Evolutionary conservation across 2,113 vertebrate species (phyloP), one percentile per base, ranked within the genome.

Genomic region (Zingel zingel): DNA sequence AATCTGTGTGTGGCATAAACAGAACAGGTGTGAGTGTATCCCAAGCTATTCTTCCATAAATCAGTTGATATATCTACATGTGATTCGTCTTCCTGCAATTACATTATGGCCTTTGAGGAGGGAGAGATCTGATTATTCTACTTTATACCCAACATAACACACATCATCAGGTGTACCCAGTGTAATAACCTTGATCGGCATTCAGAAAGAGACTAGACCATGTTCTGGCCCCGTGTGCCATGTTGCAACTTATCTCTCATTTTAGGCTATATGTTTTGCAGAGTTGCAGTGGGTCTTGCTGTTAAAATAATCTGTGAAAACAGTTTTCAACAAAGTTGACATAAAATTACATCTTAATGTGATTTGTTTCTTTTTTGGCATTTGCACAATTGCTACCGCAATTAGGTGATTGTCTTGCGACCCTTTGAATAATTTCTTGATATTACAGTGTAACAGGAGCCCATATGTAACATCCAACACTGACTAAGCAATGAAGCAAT

Each of bases 381-480:
- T 57, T 36, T 0, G 12, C 4, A n/a, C 10, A 10, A 6, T 1
- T 45, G 6, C 21, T 59, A 16, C 51, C n/a, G 12, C 16, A 63
- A 58, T 58, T n/a, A 39, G 36, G 27, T 18, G 15, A 50, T 5
- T 15, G 36, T 10, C 6, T 25, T 18, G 43, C 58, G 58, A 59
- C 15, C 10, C 14, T 54, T 23, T 69, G 51, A 19, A 63, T 30
- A 25, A 68, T 67, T 25, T 63, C 25, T 39, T 36, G 23, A 64
- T 47, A 61, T 65, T 43, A 80, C 67, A 68, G 50, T 68, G 72
- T n/a, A 64, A 85, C 47, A 39, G 13, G 33, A 68, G 61, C 33
- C 4, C 7, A 47, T 43, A 71, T 48, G 62, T 19, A 65, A 48
- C 71, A 71, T n/a, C 33, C 50, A 58, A 19, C 51, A 23, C 45